phyloP scores from a whole-genome alignment of 2,888 invertebrate species.

The Odontothrips loti region DNA sequence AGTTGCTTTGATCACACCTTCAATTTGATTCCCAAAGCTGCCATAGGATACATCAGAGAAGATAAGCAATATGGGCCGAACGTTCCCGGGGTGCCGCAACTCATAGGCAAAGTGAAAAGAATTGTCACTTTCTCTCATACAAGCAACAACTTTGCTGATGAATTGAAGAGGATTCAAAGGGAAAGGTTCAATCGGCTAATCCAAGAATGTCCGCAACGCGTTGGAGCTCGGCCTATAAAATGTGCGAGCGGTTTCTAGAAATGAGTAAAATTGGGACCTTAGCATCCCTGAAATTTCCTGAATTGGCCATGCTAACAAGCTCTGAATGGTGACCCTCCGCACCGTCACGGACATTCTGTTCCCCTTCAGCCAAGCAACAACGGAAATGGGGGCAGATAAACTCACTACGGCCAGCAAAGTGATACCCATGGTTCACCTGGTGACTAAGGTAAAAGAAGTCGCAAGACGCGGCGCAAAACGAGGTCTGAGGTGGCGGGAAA shows the following conservation, averaged over 20 bases:
- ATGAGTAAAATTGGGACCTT: background rate
- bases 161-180: constrained; percentile 32
- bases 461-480: too few species aligned
- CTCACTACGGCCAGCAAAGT: constrained; percentile 30
- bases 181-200: constrained; percentile 31
- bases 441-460: background rate
- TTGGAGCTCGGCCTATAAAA: constrained; percentile 38
- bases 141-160: constrained; percentile 36
- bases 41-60: constrained; percentile 34
- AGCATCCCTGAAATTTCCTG: background rate
- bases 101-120: constrained; percentile 35
- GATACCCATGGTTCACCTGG: constrained; percentile 34
- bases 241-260: constrained; percentile 32
- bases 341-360: background rate
- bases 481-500: too few species aligned
- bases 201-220: constrained; percentile 38
- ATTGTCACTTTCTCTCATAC: constrained; percentile 39
- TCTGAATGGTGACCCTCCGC: background rate
- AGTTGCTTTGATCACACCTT: constrained; percentile 39
- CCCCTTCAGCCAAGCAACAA: background rate
- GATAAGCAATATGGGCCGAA: constrained; percentile 33
- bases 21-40: constrained; percentile 37
- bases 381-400: background rate
- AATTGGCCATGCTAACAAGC: background rate
- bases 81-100: background rate